A percentile compares a stretch with the other conserved stretches of the same genome.
Evolutionary conservation across 92 coral and sea anemone genomes (phyloP).

Genomic region (Palythoa caribaeorum): DNA sequence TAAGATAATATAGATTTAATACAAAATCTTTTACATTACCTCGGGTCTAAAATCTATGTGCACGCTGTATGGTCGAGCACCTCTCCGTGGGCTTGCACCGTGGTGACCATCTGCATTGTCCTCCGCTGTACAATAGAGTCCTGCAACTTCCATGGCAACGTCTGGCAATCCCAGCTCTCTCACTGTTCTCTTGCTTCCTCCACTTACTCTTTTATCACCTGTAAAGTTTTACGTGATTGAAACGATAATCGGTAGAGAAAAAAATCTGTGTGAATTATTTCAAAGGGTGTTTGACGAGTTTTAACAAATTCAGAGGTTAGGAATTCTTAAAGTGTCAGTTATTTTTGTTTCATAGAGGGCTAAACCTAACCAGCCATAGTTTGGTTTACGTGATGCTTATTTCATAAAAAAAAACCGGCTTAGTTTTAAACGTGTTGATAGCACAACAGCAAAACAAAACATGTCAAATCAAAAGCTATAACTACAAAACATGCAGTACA

Average conservation of each 20-base stretch:
- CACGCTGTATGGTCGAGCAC: neutral
- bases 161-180: conserved; percentile 92
- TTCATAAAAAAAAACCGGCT: no score
- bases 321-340: no score
- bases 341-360: no score
- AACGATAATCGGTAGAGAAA: no score
- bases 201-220: conserved; percentile 17
- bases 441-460: no score
- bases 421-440: no score
- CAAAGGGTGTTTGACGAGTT: neutral
- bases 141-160: conserved; percentile 85
- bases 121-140: neutral
- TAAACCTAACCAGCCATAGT: no score
- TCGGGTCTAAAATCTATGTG: conserved; percentile 11
- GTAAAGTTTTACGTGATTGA: neutral
- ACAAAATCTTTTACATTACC: neutral
- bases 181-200: conserved; percentile 60
- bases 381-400: no score
- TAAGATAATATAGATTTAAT: no score
- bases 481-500: no score
- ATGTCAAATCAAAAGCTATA: no score
- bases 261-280: neutral
- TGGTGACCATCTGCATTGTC: neutral
- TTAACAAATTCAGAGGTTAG: no score
- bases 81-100: neutral